Evolutionary conservation across 2,888 invertebrate genomes (phyloP), one percentile per base, ranked within the genome.

Genomic region (Syrista parreyssii): DNA sequence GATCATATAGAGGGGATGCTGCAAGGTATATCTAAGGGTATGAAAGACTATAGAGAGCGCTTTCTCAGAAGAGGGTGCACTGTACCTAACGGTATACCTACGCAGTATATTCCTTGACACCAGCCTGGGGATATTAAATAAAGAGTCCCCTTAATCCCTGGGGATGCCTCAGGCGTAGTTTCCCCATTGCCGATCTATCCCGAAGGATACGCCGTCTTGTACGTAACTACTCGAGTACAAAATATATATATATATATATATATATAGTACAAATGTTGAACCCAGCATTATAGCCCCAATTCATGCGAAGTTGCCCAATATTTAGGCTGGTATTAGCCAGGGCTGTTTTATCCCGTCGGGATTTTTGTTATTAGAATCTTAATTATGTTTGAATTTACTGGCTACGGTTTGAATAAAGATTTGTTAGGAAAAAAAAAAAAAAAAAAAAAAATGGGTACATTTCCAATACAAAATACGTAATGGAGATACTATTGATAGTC

Each of bases 121-220:
- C 84, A 88, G 89, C 89, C 89, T 79, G 85, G 81, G 89, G 89
- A 86, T 89, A 89, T 89, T 89, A 89, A 89, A 89, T 89, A 89
- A 89, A 89, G 88, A 89, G 84, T 86, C 86, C 86, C 83, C 83
- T 78, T 77, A 75, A 72, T 81, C 86, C 89, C 84, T 87, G 79
- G 79, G 88, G 87, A 86, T 80, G 77, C 82, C 86, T 83, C 55
- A 74, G 82, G 87, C 87, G 83, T 80, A 78, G 81, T 83, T 82
- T 83, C 83, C 84, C 71, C 83, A 79, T 83, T 76, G 68, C 76
- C 76, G 74, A 74, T 77, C 35, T 69, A 76, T 78, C 74, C 76
- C 78, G 78, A 68, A 79, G 81, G 79, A 80, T 76, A 81, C 77
- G 79, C 81, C 83, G 82, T 34, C 83, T 80, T 79, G 81, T 82